Conservation (phyloP, 2,888 invertebrate species). For the Bugula neritina region DNA sequence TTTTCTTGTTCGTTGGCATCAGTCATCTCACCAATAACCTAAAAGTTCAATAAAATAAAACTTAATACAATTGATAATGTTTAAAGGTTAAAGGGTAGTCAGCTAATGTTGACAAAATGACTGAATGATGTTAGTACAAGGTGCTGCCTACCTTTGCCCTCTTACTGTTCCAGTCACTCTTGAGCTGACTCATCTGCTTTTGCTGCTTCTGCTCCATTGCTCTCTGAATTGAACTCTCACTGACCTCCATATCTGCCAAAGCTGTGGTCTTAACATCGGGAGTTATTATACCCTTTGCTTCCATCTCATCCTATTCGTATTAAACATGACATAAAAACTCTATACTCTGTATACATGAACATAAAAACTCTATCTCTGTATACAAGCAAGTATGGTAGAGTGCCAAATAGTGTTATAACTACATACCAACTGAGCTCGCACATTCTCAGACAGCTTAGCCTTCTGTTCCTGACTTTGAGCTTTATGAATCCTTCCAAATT, state of each 20-base stretch:
- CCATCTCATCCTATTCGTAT: slow-evolving; percentile 31
- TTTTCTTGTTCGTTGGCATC: slow-evolving; percentile 43
- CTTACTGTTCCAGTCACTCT: slow-evolving; percentile 37
- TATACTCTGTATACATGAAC: no score
- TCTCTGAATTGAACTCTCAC: slow-evolving; percentile 36
- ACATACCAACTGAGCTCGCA: slow-evolving; percentile 18
- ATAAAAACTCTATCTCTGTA: no score
- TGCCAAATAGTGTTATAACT: no score
- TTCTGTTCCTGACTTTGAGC: not conserved
- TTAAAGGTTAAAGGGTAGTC: no score
- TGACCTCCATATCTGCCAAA: slow-evolving; percentile 29
- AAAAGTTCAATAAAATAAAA: no score
- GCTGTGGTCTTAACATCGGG: slow-evolving; percentile 30
- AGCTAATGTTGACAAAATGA: no score
- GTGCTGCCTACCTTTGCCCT: slow-evolving; percentile 33
- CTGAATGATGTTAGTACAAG: no score
- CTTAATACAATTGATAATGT: no score
- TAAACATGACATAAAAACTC: no score
- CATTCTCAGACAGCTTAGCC: slow-evolving; percentile 10
- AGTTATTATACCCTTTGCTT: slow-evolving; percentile 37
- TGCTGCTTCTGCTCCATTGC: slow-evolving; percentile 36
- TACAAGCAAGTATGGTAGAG: no score
- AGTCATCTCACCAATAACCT: slow-evolving; percentile 35
- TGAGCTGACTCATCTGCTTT: slow-evolving; percentile 38
- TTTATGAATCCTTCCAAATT: not conserved